Evolutionary conservation across 2,113 vertebrate species (phyloP).

Genomic region (Oreochromis spilurus): DNA sequence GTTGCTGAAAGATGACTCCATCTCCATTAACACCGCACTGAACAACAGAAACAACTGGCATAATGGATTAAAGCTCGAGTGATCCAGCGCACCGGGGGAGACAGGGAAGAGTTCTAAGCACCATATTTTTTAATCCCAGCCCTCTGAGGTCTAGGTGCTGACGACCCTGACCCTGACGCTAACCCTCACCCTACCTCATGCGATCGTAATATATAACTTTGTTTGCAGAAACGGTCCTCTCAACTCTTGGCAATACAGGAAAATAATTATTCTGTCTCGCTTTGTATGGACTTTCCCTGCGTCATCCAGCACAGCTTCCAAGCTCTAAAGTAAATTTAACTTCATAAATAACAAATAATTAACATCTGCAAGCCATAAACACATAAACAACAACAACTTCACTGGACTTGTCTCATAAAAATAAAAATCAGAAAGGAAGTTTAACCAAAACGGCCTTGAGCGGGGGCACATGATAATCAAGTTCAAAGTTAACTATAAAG

Average conservation of each 20-base stretch:
- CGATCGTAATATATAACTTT: background rate
- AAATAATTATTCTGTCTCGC: background rate
- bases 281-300: background rate
- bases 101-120: background rate
- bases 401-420: conserved; percentile 66
- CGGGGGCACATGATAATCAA: conserved; percentile 19
- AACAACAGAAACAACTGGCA: conserved; percentile 2
- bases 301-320: conserved; percentile 31
- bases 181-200: background rate
- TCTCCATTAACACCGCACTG: conserved; percentile 30
- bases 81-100: background rate
- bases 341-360: conserved; percentile 24
- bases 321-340: conserved; percentile 34
- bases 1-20: conserved; percentile 53
- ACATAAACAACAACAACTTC: conserved; percentile 54
- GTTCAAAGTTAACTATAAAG: conserved; percentile 52
- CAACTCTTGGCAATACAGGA: background rate
- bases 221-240: background rate
- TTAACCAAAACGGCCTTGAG: conserved; percentile 36
- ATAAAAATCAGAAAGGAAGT: conserved; percentile 61
- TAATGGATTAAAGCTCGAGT: conserved; percentile 17
- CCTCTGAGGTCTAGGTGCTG: background rate
- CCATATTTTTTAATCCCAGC: background rate
- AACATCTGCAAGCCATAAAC: conserved; percentile 54
- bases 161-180: background rate